Base-by-base conservation (phyloP, 2,797 vertebrate species). In the Capromys pilorides region DNA sequence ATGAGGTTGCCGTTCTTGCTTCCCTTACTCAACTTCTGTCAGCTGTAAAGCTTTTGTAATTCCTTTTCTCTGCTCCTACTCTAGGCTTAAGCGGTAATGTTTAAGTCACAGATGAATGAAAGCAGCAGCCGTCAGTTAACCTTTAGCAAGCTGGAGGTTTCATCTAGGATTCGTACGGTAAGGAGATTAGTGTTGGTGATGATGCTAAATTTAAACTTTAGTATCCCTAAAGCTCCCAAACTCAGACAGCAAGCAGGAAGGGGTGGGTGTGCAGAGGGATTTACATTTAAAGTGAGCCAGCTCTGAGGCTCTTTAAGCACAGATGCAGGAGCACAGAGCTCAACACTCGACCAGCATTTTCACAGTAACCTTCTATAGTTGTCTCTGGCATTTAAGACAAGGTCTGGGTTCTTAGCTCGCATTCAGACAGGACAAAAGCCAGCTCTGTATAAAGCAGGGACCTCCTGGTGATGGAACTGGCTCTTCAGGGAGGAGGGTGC, bases 1-100 rank as follows among this genome's bases (percentile, higher is more conserved):
- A 31, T 24, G 84, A 90, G 54, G 67, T 24, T 86, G 59, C 16
- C 2, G 36, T 59, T 39, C 45, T 45, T 88, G 67, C 11, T 41
- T 59, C 71, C n/a, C 84, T 89, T 87, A 86, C 36, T 81, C 90
- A n/a, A n/a, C n/a, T n/a, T n/a, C 36, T 82, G 61, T 71, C 39
- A 91, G 28, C 26, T 67, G 22, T 36, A n/a, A 95, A 90, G 78
- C 51, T 49, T 84, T 71, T 79, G 1, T 73, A 90, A 81, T 41
- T 51, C 33, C 5, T 36, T 82, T 94, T 39, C 67, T 91, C 26
- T 64, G 12, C 49, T 69, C 67, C 62, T 39, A 67, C 73, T 39
- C 26, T 21, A 62, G 64, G 66, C 57, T 92, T 73, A 33, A 45
- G 62, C 36, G 66, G 33, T 24, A 31, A 81, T 51, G 64, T 59